Base-by-base conservation (phyloP, 2,888 invertebrate genomes). In the Corbicula japonica region DNA sequence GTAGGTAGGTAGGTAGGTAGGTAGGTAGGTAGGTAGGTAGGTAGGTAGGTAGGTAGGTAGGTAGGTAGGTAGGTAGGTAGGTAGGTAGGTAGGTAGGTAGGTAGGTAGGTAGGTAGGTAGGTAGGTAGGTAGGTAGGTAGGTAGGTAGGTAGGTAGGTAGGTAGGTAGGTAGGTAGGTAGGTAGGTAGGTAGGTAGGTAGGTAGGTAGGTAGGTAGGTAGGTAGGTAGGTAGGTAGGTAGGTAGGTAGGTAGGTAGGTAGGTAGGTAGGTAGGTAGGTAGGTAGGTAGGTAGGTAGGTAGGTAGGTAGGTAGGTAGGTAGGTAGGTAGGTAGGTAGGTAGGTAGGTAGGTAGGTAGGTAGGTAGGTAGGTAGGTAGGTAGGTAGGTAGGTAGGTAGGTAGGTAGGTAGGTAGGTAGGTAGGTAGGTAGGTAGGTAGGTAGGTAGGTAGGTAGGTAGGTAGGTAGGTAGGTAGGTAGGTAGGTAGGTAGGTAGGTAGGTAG, bases 341-440 rank as follows among this genome's bases (percentile, higher is more conserved):
- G 41, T 41, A 41, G 54, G 28, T 54, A 54, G 54, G 54, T 54
- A 54, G 54, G 54, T 54, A 54, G 54, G 54, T 54, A 54, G 54
- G 54, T 54, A 54, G 54, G 54, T 54, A 54, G 54, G 54, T 54
- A 54, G 54, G 54, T 54, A 54, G 54, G 54, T 54, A 54, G 54
- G 54, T 54, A 54, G 54, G 54, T 54, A 54, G 54, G 54, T 54
- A 54, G 54, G 54, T 54, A 54, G 54, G 54, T 54, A 54, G 54
- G 54, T 54, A 54, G 54, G 54, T 54, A 54, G 54, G 54, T 54
- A 54, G 54, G 54, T 54, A 54, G 54, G 54, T 54, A 54, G 54
- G 54, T 54, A 54, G 54, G 54, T 54, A 54, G 54, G 54, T 54
- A 54, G 54, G 54, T 54, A 54, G 54, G 54, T 54, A 54, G 54